Base-by-base conservation (phyloP, 2,797 vertebrate species). In the Tenualosa ilisha region DNA sequence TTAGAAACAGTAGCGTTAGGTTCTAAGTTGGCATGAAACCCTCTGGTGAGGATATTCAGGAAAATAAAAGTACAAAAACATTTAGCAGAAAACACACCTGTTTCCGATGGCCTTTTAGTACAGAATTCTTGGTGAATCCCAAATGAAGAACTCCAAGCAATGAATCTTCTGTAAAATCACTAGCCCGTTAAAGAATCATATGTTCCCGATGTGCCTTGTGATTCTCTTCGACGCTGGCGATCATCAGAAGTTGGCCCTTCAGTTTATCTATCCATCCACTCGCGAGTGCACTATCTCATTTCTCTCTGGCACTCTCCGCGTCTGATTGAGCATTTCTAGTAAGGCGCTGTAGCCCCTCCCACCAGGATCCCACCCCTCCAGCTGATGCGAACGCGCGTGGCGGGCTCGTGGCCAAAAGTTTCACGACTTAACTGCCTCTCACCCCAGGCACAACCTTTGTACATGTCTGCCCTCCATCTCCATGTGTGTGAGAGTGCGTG, bases 391-490 rank as follows among this genome's bases (percentile, higher is more conserved):
- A 93, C 87, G 90, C 95, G 94, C 94, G 95, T 96, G 95, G 93
- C 95, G 91, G 92, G 91, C 95, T 94, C 95, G 95, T 95, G 95
- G 93, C 94, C 89, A 90, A 85, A 93, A 93, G 92, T 93, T 93
- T 91, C 84, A 83, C 56, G 89, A 84, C 72, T 81, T 84, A 84
- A 85, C 83, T 84, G 89, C 85, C 87, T 81, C 84, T 84, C 84
- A 87, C 85, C 86, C 82, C 26, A 84, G 63, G 81, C 75, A 79
- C n/a, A 12, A 65, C 75, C 72, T 88, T 68, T 89, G 84, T 83
- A 72, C 22, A 9, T 79, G 72, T 79, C 7, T 20, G 72, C 72
- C 72, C 17, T 40, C 72, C 72, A 40, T 20, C 40, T 72, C 63
- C 40, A 82, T 31, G 83, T 81, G 88, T 83, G 87, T 86, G 86